These are phyloP conservation scores for Sapayoa aenigma DNA, from an alignment of 2,113 vertebrate species.

Conservation along the genomic window DNA sequence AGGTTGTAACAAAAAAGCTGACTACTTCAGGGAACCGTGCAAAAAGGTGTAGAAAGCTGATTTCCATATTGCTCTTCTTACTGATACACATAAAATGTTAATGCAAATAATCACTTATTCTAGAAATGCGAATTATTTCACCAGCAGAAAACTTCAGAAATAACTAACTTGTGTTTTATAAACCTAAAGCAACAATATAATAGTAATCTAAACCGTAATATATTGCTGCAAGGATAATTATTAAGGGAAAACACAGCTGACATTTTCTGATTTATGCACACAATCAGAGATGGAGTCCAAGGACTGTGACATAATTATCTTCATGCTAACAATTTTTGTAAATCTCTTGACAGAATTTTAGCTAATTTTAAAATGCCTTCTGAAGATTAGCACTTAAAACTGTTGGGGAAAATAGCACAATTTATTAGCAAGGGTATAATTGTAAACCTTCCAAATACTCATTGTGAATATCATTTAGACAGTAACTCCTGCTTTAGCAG, in stretches of 20 bases:
- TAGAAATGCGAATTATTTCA: slow-evolving; percentile 64
- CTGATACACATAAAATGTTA: slow-evolving; percentile 36
- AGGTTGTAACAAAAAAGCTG: neutral
- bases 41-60: neutral
- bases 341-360: slow-evolving; percentile 85
- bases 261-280: slow-evolving; percentile 83
- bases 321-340: slow-evolving; percentile 83
- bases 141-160: slow-evolving; percentile 71
- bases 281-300: slow-evolving; percentile 84
- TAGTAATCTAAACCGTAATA: slow-evolving; percentile 74
- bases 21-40: neutral
- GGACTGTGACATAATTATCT: slow-evolving; percentile 84
- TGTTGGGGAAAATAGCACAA: slow-evolving; percentile 83
- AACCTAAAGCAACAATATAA: slow-evolving; percentile 72
- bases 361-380: slow-evolving; percentile 85
- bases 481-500: slow-evolving; percentile 81
- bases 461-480: slow-evolving; percentile 84
- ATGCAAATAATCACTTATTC: slow-evolving; percentile 40
- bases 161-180: slow-evolving; percentile 67
- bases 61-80: slow-evolving; percentile 38
- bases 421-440: slow-evolving; percentile 88
- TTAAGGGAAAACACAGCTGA: slow-evolving; percentile 83
- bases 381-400: slow-evolving; percentile 83
- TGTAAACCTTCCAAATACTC: slow-evolving; percentile 84
- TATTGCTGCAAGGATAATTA: slow-evolving; percentile 77